Base-by-base conservation (phyloP, 2,113 vertebrate genomes). In the Xenotilapia leptura region DNA sequence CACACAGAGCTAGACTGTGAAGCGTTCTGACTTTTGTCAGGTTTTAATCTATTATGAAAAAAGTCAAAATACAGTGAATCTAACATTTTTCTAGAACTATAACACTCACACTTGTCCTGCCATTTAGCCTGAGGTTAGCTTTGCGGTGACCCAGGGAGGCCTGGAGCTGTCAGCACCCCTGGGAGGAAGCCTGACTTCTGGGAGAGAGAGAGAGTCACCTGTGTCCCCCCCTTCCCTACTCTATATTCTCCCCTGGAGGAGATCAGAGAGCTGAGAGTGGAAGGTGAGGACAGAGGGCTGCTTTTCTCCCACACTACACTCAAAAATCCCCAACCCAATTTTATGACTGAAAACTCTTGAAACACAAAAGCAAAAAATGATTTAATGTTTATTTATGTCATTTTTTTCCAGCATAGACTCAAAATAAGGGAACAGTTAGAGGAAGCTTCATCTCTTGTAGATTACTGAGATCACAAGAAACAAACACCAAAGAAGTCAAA, bases 241-340 rank as follows among this genome's bases (percentile, higher is more conserved):
- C 9, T 7, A 10, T 13, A 70, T 28, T 19, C 80, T 56, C 47
- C 73, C 40, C 68, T 49, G 79, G 75, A 84, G 45, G 79, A 94
- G 87, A 94, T 93, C 93, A 91, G 87, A 95, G 90, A 84, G 60
- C 47, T 38, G 70, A 92, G 88, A 95, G 93, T 94, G 89, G 93
- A 92, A 92, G 92, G 95, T 91, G 95, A 94, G 84, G 94, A 95
- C 84, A 93, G 94, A 93, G 83, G 7, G 14, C 83, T 90, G 81
- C 90, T 86, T 89, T 86, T 90, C 85, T 93, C 90, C 87, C 85
- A 89, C 88, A 92, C 86, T 86, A 4, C 38, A 53, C 17, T 3
- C 3, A 14, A 7, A 86, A 73, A 36, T 17, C 53, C 19, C 31
- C 11, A 19, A 62, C 9, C 13, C 6, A 79, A 90, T 83, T 15